Evolutionary conservation across 2,113 vertebrate genomes (phyloP), one percentile per base, ranked within the genome.

Genomic region (Riparia riparia): DNA sequence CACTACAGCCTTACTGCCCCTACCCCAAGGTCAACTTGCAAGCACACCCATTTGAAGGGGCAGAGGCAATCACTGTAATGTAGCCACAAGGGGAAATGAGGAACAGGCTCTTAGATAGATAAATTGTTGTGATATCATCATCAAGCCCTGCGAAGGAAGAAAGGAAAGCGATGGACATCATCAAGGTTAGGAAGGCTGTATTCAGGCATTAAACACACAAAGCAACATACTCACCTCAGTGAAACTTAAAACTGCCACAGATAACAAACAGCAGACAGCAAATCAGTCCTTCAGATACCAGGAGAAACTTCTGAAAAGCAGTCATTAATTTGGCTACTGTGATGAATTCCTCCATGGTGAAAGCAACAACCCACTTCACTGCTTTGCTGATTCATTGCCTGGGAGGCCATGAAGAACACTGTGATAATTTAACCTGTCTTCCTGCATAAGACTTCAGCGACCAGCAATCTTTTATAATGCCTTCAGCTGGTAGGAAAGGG

Each of bases 381-480:
- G 64, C 63, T 93, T 77, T 79, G 49, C 68, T 94, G 84, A 95
- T 94, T 94, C 89, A 94, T 93, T 91, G 73, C 94, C 86, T 58
- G 49, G 51, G 76, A 95, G 64, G 83, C 80, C 65, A 17, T 21
- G 69, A 92, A 65, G 86, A 92, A 44, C 83, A 71, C 53, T 21
- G 51, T 54, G 53, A 94, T 95, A 86, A 92, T 89, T 94, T 86
- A 96, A 78, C 77, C 56, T 84, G 86, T 84, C 95, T 91, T 91
- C 56, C 81, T 79, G 37, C 5, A 3, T 78, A 82, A 84, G 64
- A 74, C 72, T 92, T 90, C 51, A 94, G 64, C 69, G 79, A 81
- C 31, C 39, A 63, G 82, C 76, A 57, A 53, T 90, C 90, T 78
- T 94, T 93, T 70, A 90, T 53, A 79, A 82, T 49, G 42, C 42